phyloP scores from a whole-genome alignment of 2,888 invertebrate genomes.

The Mechanitis messenoides region DNA sequence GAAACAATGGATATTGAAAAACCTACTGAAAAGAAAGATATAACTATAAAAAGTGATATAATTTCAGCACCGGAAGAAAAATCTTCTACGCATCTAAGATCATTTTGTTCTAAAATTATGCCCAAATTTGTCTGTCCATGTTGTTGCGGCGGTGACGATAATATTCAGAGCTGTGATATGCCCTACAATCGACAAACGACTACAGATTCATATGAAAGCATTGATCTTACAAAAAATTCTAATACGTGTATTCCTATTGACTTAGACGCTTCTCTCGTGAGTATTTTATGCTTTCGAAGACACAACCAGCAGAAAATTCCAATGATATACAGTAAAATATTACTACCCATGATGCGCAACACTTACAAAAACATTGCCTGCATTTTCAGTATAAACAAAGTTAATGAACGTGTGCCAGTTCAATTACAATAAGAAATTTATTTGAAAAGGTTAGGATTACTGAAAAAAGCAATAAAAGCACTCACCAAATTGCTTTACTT shows the following conservation, averaged over 20 bases:
- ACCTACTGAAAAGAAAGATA: constrained; percentile 11
- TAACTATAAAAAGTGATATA: constrained; percentile 38
- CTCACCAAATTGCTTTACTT: too few relatives aligned
- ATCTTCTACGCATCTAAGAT: constrained; percentile 11
- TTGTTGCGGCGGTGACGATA: constrained; percentile 47
- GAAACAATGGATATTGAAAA: neutral
- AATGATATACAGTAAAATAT: constrained; percentile 41
- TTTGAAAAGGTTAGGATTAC: neutral
- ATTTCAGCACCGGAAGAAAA: constrained; percentile 32
- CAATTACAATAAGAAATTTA: neutral
- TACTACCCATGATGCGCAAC: constrained; percentile 43
- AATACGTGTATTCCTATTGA: constrained; percentile 35
- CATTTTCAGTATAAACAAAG: constrained; percentile 20
- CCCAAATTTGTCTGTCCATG: constrained; percentile 55
- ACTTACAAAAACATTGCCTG: constrained; percentile 43
- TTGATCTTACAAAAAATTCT: constrained; percentile 41
- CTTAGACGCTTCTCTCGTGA: constrained; percentile 54
- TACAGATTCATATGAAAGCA: constrained; percentile 51
- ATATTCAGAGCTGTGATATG: constrained; percentile 29
- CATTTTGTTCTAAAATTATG: constrained; percentile 35
- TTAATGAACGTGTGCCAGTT: neutral
- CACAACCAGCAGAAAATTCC: constrained; percentile 38
- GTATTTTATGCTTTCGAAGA: constrained; percentile 48
- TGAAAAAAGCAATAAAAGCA: neutral
- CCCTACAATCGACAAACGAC: constrained; percentile 32